Evolutionary conservation across 2,888 invertebrate species (phyloP), one percentile per base, ranked within the genome.

Genomic region (Thyatira batis): DNA sequence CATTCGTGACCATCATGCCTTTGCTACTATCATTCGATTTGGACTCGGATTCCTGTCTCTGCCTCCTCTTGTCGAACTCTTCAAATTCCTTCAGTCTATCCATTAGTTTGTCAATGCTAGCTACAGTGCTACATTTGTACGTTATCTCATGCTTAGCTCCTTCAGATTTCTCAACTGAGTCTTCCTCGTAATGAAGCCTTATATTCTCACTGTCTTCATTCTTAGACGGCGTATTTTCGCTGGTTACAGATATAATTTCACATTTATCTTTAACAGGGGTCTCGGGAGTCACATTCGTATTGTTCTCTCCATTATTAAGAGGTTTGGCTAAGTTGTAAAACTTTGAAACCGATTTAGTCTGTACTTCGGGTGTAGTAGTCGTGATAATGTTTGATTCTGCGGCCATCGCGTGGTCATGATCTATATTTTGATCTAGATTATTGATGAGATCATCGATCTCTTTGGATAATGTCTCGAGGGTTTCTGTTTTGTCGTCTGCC

Each of bases 71-170:
- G 69, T 91, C 91, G 56, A 90, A 85, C 65, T 92, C 92, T 67
- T 92, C 92, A 68, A 92, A 92, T 58, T 86, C 90, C 71, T 91
- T 92, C 50, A 92, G 79, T 69, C 92, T 87, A 52, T 91, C 91
- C 87, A 92, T 92, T 25, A 92, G 77, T 63, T 91, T 92, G 59
- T 92, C 92, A 69, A 92, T 92, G 63, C 89, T 91, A 13, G 91
- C 89, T 20, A 89, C 87, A 45, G 85, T 71, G 33, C 76, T 84
- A 57, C 82, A 82, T 64, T 88, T 90, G 62, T 83, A 91, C 25
- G 86, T 73, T 55, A 87, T 79, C 54, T 88, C 89, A 56, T 77
- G 82, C 61, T 84, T 85, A 6, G 73, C 68, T 20, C 73, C 67
- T 45, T 91, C 91, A 46, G 81, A 73, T 59, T 88, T 89, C 48